These are phyloP conservation scores for Leptopilina clavipes DNA, from an alignment of 1,140 invertebrate genomes.

Conservation along the genomic window DNA sequence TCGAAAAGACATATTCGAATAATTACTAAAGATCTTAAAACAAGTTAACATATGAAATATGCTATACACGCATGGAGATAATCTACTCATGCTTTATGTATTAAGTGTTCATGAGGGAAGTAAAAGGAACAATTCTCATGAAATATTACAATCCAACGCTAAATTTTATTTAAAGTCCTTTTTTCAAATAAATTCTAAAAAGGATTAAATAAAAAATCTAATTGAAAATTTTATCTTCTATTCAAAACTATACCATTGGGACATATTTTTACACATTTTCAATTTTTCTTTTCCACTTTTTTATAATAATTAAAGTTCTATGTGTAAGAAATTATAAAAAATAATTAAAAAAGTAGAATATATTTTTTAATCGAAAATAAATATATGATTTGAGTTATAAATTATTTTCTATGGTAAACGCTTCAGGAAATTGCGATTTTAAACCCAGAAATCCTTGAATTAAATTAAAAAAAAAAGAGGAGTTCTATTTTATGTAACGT, in stretches of 20 bases:
- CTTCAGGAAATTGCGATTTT: background rate
- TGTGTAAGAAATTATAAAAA: no score
- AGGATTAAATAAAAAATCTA: background rate
- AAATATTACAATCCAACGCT: background rate
- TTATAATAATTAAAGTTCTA: no score
- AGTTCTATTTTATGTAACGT: constrained; percentile 34
- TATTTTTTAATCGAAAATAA: no score
- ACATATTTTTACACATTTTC: background rate
- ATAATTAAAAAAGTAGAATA: no score
- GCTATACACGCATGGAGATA: constrained; percentile 28
- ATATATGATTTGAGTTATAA: no score
- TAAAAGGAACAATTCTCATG: constrained; percentile 17
- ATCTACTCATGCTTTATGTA: constrained; percentile 33
- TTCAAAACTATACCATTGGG: no score
- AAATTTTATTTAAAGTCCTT: background rate
- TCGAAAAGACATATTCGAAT: background rate
- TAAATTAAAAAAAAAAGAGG: background rate
- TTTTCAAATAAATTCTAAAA: background rate
- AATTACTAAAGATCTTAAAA: constrained; percentile 3
- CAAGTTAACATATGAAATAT: constrained; percentile 21
- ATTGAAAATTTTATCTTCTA: no score
- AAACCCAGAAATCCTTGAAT: background rate
- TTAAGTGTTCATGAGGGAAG: constrained; percentile 21
- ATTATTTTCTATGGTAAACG: background rate
- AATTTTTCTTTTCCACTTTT: background rate